phyloP scores from a whole-genome alignment of 2,888 invertebrate species.

The Cantharis flavilabris region DNA sequence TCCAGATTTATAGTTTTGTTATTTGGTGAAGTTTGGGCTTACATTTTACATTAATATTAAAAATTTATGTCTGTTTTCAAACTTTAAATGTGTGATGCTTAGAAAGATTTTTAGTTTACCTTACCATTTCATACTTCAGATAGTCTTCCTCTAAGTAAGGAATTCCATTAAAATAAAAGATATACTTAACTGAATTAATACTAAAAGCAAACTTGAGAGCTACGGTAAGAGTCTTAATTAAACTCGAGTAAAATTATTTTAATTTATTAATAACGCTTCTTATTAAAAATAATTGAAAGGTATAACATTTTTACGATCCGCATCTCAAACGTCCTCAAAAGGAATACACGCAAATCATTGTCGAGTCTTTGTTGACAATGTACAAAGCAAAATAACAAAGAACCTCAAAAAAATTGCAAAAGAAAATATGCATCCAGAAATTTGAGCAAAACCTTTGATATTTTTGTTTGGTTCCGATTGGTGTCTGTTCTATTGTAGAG shows the following conservation, averaged over 20 bases:
- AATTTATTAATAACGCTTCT: background rate
- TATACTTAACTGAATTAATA: background rate
- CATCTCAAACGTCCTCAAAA: background rate
- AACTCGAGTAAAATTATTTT: background rate
- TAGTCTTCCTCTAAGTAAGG: background rate
- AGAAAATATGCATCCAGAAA: background rate
- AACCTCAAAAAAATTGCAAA: background rate
- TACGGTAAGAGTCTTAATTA: background rate
- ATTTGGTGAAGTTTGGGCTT: background rate
- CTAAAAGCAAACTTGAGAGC: background rate
- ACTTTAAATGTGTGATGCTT: background rate
- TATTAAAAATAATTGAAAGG: background rate
- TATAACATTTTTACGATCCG: background rate
- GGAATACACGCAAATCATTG: background rate
- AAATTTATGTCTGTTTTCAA: background rate
- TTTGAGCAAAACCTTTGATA: background rate
- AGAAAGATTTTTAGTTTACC: slow-evolving; percentile 1
- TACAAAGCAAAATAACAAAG: background rate
- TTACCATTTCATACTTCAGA: background rate
- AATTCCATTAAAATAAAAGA: background rate
- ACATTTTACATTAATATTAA: slow-evolving; percentile 3
- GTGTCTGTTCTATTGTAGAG: background rate
- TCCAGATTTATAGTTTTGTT: slow-evolving; percentile 2
- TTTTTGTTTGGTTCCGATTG: background rate
- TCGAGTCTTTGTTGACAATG: background rate